These are phyloP conservation scores for Zaprionus ornatus DNA, from an alignment of 1,140 invertebrate genomes.

Conservation along the genomic window DNA sequence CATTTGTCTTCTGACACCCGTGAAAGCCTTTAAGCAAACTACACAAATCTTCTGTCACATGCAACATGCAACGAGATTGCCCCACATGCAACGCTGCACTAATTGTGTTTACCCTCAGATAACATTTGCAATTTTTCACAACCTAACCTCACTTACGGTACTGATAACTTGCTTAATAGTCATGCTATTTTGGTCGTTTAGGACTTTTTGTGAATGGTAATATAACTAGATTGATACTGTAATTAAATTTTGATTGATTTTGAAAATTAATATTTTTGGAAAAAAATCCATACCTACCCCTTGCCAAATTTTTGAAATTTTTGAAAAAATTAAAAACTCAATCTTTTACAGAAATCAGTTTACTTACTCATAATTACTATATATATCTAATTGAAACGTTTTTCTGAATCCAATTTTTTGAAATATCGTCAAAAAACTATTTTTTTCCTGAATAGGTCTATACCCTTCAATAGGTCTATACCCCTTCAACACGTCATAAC, in stretches of 20 bases:
- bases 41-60: constrained; percentile 8
- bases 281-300: too few relatives aligned
- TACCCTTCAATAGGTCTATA: too few relatives aligned
- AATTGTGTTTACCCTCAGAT: not conserved
- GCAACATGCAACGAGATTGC: not conserved
- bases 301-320: too few relatives aligned
- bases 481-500: too few relatives aligned
- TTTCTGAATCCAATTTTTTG: too few relatives aligned
- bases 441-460: too few relatives aligned
- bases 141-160: not conserved
- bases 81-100: not conserved
- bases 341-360: too few relatives aligned
- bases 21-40: not conserved
- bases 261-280: not conserved
- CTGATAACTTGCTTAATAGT: not conserved
- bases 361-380: too few relatives aligned
- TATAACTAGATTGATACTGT: not conserved
- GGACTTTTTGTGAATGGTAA: not conserved
- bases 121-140: not conserved
- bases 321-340: too few relatives aligned
- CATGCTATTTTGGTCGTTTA: not conserved
- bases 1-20: not conserved
- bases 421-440: too few relatives aligned
- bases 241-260: not conserved
- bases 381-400: too few relatives aligned